Percentiles rank a stretch among this genome's conserved stretches.
phyloP scores from a whole-genome alignment of 2,113 vertebrate species.

The Hyaena hyaena region DNA sequence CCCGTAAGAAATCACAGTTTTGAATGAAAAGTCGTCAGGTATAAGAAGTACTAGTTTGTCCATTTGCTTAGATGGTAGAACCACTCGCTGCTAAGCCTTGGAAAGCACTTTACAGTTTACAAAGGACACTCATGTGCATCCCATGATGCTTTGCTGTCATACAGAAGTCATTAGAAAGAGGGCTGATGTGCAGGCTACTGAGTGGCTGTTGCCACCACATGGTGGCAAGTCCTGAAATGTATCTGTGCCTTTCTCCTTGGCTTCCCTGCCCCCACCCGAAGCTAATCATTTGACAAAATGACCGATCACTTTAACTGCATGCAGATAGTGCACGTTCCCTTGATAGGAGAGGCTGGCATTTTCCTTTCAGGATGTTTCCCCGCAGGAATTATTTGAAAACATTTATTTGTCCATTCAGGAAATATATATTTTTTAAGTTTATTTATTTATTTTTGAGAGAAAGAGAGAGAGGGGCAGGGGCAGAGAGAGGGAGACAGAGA shows the following conservation, averaged over 20 bases:
- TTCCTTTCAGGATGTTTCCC: not conserved
- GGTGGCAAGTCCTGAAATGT: not conserved
- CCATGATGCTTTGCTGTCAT: fast-evolving
- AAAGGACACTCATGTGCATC: fast-evolving
- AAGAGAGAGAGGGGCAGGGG: too few species aligned
- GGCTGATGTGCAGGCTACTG: fast-evolving
- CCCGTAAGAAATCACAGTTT: not conserved
- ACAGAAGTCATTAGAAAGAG: fast-evolving
- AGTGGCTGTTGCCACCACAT: not conserved
- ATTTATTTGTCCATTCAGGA: not conserved
- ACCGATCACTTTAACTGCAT: too few species aligned
- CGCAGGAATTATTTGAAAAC: not conserved
- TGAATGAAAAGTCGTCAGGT: not conserved
- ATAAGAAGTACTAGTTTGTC: not conserved
- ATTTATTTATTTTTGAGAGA: too few species aligned
- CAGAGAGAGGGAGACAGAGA: too few species aligned
- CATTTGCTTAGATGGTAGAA: not conserved
- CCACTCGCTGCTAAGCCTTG: not conserved
- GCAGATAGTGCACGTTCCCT: not conserved
- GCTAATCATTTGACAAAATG: not conserved
- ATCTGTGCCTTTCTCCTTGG: not conserved
- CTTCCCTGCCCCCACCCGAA: fast-evolving
- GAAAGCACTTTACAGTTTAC: not conserved
- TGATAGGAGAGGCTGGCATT: not conserved
- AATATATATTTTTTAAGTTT: too few species aligned